Evolutionary conservation across 2,113 vertebrate genomes (phyloP), one percentile per base, ranked within the genome.

Genomic region (Xiphias gladius): DNA sequence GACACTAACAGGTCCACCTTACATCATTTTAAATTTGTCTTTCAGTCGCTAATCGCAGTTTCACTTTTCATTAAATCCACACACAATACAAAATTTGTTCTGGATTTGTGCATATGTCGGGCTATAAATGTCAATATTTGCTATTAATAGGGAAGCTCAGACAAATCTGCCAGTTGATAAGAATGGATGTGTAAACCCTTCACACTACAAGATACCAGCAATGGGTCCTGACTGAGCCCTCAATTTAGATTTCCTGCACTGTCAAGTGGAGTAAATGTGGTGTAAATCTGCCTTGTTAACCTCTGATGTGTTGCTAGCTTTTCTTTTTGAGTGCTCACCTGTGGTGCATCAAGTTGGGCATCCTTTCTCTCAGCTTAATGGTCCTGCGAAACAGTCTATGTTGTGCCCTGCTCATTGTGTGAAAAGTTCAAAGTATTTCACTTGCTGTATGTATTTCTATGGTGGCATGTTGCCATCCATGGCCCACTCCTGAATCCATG

Each of bases 161-260:
- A 76, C 48, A 39, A 26, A 26, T 73, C 54, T 73, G 19, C 14
- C 0, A 32, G 41, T 48, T 62, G 30, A 78, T 84, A 67, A 74
- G 24, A 24, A 55, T 30, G 5, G 57, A 67, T 81, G 26, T 78
- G 41, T 73, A 80, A 85, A 80, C 30, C 59, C 26, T 64, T 76
- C 61, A 54, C 16, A 46, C 75, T 28, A 10, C 22, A 32, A 64
- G 48, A 76, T 35, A 72, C 54, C 46, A 70, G 52, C 57, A 63
- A n/a, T 76, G 30, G 28, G 24, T 39, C 35, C 73, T 77, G 64
- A 43, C 59, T 57, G 74, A 76, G 52, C 71, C n/a, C 73, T 88
- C 70, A 73, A 22, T 63, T 71, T 74, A 32, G 72, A 80, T 80
- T 58, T 61, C 72, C 79, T 85, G 70, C 30, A 2, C 57, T 76